Base-by-base conservation (phyloP, 2,888 invertebrate genomes). In the Chesias legatella region DNA sequence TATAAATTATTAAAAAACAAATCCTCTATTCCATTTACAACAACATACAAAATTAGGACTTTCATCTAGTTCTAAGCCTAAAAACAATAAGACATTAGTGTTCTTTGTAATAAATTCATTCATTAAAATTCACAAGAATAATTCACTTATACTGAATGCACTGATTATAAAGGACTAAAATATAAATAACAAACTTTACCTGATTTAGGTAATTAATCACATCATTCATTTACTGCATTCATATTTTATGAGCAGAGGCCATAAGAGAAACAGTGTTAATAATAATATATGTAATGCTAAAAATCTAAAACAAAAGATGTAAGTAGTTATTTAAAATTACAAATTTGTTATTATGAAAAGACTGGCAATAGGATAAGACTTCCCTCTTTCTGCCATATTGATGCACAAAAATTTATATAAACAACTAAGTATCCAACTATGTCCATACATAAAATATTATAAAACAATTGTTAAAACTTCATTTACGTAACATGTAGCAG, bases 31-130 rank as follows among this genome's bases (percentile, higher is more conserved):
- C 60, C 63, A 67, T 58, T 40, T 75, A 77, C 59, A 70, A 66
- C 73, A 65, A 67, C 73, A 68, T 70, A 79, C 68, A 79, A 79
- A 73, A 73, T 70, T 63, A 78, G 66, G 69, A 61, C 63, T 73
- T 69, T 68, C 67, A 70, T 66, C 68, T 70, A 70, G 71, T 71
- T 73, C 40, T 45, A 40, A 45, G 40, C 71, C 68, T 73, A 74
- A 74, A 78, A 70, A 64, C 67, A 72, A 69, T 58, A 66, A 58
- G 54, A 62, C 54, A 59, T 59, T 60, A 40, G 40, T 10, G 38
- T 52, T 50, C 48, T 42, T 56, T 53, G 53, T 60, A 52, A 55
- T 45, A 52, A 58, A 60, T 47, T 47, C 47, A 57, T 17, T 17
- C 13, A 17, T 17, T 17, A 17, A 5, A 17, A 17, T 17, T 17